Conservation (phyloP, 2,888 invertebrate species). For the Arrhopalites spinosus region DNA sequence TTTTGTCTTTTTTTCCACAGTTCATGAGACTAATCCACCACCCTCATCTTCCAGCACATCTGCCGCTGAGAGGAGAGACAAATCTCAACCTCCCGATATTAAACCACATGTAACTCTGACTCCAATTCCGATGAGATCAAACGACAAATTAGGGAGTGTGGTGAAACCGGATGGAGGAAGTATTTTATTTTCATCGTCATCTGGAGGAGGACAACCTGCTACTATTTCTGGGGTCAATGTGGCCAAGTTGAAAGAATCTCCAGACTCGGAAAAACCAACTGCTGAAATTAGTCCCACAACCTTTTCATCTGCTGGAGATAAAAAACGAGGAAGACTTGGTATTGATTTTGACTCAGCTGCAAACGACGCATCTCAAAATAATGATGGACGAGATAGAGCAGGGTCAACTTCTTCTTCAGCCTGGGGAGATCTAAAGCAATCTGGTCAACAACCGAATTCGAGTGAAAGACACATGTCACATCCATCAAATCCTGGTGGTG, state of each 20-base stretch:
- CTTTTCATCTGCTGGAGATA: background rate
- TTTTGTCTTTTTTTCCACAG: too few relatives aligned
- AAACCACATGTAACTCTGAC: slow-evolving; percentile 55
- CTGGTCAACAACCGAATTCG: background rate
- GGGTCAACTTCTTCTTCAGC: background rate
- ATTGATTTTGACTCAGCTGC: too few relatives aligned
- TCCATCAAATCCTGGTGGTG: background rate
- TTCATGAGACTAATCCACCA: slow-evolving; percentile 40
- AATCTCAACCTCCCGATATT: slow-evolving; percentile 52
- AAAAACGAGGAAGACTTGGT: background rate
- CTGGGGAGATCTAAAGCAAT: slow-evolving; percentile 1
- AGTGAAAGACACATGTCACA: background rate
- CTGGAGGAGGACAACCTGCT: slow-evolving; percentile 10
- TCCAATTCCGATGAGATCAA: slow-evolving; percentile 50
- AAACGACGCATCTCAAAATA: background rate
- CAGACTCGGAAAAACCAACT: slow-evolving; percentile 44
- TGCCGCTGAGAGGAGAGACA: slow-evolving; percentile 2
- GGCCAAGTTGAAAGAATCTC: slow-evolving; percentile 35
- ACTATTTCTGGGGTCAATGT: slow-evolving; percentile 21
- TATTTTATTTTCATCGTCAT: background rate
- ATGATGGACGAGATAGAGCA: slow-evolving; percentile 1
- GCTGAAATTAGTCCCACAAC: slow-evolving; percentile 30
- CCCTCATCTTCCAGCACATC: background rate
- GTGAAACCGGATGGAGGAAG: background rate
- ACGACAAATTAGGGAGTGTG: slow-evolving; percentile 32